phyloP scores from a whole-genome alignment of 1,140 invertebrate species.

The Rhyacophila brunnea region DNA sequence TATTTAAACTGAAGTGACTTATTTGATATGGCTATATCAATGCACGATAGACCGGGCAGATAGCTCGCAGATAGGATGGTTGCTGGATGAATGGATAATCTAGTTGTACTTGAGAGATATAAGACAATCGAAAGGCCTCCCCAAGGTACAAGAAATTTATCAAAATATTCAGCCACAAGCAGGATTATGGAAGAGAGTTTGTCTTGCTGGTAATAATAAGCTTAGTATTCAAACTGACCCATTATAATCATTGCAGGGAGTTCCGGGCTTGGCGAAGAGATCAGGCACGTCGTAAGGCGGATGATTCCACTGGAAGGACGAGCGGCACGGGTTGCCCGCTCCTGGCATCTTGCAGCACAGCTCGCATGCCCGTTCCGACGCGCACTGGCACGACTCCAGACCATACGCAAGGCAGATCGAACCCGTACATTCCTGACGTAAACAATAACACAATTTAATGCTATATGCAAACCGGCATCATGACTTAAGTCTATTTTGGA shows the following conservation, averaged over 20 bases:
- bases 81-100: too few relatives aligned
- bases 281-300: constrained; percentile 87
- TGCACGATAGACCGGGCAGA: too few relatives aligned
- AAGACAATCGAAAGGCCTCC: too few relatives aligned
- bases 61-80: too few relatives aligned
- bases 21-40: too few relatives aligned
- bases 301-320: constrained; percentile 88
- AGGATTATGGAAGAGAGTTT: neutral
- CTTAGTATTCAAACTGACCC: constrained; percentile 54
- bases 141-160: too few relatives aligned
- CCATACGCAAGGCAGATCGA: constrained; percentile 92
- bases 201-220: neutral
- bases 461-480: too few relatives aligned
- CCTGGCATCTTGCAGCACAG: constrained; percentile 86
- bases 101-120: too few relatives aligned
- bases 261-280: constrained; percentile 90
- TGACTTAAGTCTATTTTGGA: too few relatives aligned
- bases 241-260: constrained; percentile 97
- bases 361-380: constrained; percentile 78
- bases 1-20: too few relatives aligned
- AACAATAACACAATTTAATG: too few relatives aligned
- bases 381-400: constrained; percentile 93
- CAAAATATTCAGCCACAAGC: too few relatives aligned
- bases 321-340: constrained; percentile 76
- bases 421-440: constrained; percentile 90